A percentile compares a stretch with the other conserved stretches of the same genome.
Conservation (phyloP, 1,140 invertebrate species). For the Atta cephalotes region DNA sequence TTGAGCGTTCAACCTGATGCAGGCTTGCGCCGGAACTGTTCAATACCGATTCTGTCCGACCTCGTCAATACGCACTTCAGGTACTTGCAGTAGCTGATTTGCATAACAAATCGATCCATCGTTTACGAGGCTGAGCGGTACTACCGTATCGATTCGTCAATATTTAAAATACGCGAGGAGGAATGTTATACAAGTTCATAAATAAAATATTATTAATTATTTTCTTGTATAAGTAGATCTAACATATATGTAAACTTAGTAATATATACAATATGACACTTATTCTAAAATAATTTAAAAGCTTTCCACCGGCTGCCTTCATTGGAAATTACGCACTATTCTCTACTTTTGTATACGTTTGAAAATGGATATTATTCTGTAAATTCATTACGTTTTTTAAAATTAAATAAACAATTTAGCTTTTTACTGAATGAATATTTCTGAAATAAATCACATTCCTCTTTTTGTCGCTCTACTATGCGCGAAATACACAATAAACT, state of each 20-base stretch:
- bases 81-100: conserved; percentile 60
- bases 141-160: conserved; percentile 18
- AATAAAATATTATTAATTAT: conserved; percentile 1
- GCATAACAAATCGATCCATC: conserved; percentile 69
- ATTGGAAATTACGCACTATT: not conserved
- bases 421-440: not conserved
- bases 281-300: conserved; percentile 13
- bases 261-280: not conserved
- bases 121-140: conserved; percentile 23
- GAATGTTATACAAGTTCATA: not conserved
- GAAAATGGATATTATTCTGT: not conserved
- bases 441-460: not conserved
- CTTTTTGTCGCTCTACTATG: not conserved
- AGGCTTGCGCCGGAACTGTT: conserved; percentile 1
- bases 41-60: conserved; percentile 22
- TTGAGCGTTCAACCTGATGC: conserved; percentile 1
- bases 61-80: conserved; percentile 56
- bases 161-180: conserved; percentile 56
- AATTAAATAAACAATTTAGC: not conserved
- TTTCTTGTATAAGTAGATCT: not conserved
- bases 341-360: not conserved
- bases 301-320: not conserved
- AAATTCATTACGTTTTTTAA: not conserved
- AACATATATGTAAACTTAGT: not conserved
- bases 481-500: not conserved